phyloP scores from a whole-genome alignment of 2,797 vertebrate species.

The Hippopotamyrus pictus region DNA sequence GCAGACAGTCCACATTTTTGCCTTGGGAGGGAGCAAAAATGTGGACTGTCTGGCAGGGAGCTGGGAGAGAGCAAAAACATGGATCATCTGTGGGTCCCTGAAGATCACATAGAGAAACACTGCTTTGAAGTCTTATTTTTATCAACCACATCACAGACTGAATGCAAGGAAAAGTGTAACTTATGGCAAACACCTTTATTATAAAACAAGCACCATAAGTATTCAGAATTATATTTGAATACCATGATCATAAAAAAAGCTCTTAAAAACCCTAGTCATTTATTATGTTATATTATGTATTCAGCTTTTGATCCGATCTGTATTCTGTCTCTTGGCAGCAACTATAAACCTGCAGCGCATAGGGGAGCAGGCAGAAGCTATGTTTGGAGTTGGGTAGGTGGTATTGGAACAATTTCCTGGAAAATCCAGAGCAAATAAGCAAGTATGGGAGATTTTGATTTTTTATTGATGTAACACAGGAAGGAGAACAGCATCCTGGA shows the following conservation, averaged over 20 bases:
- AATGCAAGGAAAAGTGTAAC: neutral
- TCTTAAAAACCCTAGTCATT: neutral
- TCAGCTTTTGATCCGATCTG: neutral
- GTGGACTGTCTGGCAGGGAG: neutral
- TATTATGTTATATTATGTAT: neutral
- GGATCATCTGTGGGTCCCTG: neutral
- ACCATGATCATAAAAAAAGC: neutral
- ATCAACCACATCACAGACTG: neutral
- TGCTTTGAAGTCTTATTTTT: neutral
- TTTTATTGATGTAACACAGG: constrained; percentile 48
- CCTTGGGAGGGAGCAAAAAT: neutral
- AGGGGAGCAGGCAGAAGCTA: constrained; percentile 89
- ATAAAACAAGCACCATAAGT: neutral
- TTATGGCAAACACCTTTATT: neutral
- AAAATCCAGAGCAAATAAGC: neutral
- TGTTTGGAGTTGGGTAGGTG: constrained; percentile 92
- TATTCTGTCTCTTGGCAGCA: constrained; percentile 48
- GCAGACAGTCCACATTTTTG: neutral
- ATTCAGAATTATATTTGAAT: neutral
- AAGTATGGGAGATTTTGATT: neutral
- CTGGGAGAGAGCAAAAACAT: neutral
- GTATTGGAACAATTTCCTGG: neutral
- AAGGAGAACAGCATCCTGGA: constrained; percentile 91
- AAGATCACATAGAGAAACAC: neutral
- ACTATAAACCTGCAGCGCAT: constrained; percentile 86